Base-by-base conservation (phyloP, 1,140 invertebrate genomes). In the Ectropis grisescens region DNA sequence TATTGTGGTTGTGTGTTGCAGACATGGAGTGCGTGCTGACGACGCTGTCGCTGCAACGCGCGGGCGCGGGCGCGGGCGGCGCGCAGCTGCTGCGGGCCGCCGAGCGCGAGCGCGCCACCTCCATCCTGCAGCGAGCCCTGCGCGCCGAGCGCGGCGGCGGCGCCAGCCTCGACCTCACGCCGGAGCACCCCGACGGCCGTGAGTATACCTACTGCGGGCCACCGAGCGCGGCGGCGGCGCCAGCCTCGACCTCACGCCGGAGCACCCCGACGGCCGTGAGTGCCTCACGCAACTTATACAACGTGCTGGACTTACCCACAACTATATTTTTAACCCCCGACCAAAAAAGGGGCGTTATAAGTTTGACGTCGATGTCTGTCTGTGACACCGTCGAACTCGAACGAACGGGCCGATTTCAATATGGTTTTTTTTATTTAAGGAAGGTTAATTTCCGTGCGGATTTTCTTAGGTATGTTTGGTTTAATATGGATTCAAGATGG, bases 21-120 rank as follows among this genome's bases (percentile, higher is more conserved):
- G 93, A 95, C 82, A 92, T 93, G 84, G 91, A 96, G 80, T 93
- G 91, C 82, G 91, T 95, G 75, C 80, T 97, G 47, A 95, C 94
- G 3, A 95, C 93, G 57, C 80, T 97, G 27, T 90, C 89, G 48
- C 82, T 97, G 64, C 86, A 88, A 11, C 88, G 89, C 60, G 83
- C 92, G 13, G 88, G 92, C 12, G 88, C 90, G 32, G 91, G 88
- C 72, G 86, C 90, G 69, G 75, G 61, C 15, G 66, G 70, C 12
- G 88, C 89, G 53, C 93, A 87, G 64, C 78, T 86, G 49, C 80
- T 96, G 33, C 89, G 89, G 2, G 82, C 87, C 23, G 85, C 86
- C 15, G 94, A 96, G 76, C 80, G 88, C 33, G 84, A 87, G 27
- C 85, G 93, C 41, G 93, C 93, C 7, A 87, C 91, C 55, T 95